Conservation (phyloP, 2,888 invertebrate species). For the Caenorhabditis wallacei region DNA sequence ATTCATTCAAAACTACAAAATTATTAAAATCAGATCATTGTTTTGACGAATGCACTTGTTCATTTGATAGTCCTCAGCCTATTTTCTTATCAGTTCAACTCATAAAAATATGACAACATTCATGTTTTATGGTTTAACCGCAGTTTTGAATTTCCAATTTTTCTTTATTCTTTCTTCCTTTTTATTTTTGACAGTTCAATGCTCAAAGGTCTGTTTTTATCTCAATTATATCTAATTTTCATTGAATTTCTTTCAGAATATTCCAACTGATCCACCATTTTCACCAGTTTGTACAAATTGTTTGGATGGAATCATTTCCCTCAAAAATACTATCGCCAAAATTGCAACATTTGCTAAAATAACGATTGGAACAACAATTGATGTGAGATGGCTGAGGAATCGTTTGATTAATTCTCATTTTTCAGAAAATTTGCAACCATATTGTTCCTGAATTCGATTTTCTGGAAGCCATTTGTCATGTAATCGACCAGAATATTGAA, state of each 20-base stretch:
- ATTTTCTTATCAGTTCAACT: not conserved
- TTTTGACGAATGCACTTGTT: constrained; percentile 19
- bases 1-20: no score
- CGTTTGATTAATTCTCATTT: not conserved
- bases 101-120: constrained; percentile 17
- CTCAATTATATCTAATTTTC: no score
- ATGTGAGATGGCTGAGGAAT: not conserved
- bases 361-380: constrained; percentile 31
- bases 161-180: not conserved
- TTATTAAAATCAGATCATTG: no score
- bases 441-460: constrained; percentile 40
- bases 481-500: constrained; percentile 44
- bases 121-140: constrained; percentile 1
- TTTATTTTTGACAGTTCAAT: not conserved
- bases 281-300: constrained; percentile 43
- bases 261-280: constrained; percentile 19
- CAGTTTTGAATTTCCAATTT: constrained; percentile 2
- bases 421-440: constrained; percentile 49
- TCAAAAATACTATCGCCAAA: constrained; percentile 42
- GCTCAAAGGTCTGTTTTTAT: not conserved
- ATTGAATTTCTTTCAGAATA: not conserved
- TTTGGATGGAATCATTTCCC: constrained; percentile 24
- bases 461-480: constrained; percentile 49
- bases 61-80: not conserved
- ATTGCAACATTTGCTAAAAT: constrained; percentile 39